These are phyloP conservation scores for Lasioglossum marginatum DNA, from an alignment of 2,888 invertebrate genomes.

Conservation along the genomic window DNA sequence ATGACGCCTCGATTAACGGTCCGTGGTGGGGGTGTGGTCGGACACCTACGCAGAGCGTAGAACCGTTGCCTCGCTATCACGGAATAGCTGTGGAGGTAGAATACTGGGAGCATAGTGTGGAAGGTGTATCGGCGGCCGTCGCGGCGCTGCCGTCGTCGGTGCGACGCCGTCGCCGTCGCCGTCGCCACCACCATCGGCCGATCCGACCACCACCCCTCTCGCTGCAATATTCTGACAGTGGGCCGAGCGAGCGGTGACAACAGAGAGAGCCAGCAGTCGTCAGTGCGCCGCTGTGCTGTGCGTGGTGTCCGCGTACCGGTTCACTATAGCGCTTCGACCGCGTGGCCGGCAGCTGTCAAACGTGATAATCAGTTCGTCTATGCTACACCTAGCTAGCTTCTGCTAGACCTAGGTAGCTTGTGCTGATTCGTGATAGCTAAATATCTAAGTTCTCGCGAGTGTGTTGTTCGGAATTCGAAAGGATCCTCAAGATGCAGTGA, in stretches of 20 bases:
- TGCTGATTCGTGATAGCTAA: not conserved
- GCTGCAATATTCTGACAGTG: slow-evolving; percentile 73
- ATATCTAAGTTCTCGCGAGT: not conserved
- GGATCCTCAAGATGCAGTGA: not conserved
- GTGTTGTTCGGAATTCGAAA: not conserved
- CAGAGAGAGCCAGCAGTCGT: slow-evolving; percentile 75
- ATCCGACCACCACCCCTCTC: slow-evolving; percentile 37
- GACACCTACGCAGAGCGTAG: slow-evolving; percentile 59
- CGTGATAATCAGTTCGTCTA: slow-evolving; percentile 12
- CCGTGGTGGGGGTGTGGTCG: slow-evolving; percentile 52
- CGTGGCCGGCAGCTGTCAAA: slow-evolving; percentile 72
- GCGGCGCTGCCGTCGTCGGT: slow-evolving; percentile 44
- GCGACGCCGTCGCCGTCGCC: too few relatives aligned
- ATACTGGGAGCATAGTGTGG: slow-evolving; percentile 20
- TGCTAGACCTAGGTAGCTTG: not conserved
- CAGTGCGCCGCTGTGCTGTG: slow-evolving; percentile 65
- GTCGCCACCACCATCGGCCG: slow-evolving; percentile 44
- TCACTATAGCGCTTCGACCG: slow-evolving; percentile 43
- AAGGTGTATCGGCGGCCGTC: slow-evolving; percentile 43
- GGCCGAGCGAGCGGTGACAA: slow-evolving; percentile 74
- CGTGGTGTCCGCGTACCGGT: slow-evolving; percentile 33
- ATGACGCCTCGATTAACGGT: slow-evolving; percentile 42
- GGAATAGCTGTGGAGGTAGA: slow-evolving; percentile 39
- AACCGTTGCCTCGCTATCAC: slow-evolving; percentile 32
- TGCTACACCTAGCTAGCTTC: not conserved